Evolutionary conservation across 64 coral and sea anemone genomes (phyloP), one percentile per base, ranked within the genome.

Genomic region (Porites australiensis): DNA sequence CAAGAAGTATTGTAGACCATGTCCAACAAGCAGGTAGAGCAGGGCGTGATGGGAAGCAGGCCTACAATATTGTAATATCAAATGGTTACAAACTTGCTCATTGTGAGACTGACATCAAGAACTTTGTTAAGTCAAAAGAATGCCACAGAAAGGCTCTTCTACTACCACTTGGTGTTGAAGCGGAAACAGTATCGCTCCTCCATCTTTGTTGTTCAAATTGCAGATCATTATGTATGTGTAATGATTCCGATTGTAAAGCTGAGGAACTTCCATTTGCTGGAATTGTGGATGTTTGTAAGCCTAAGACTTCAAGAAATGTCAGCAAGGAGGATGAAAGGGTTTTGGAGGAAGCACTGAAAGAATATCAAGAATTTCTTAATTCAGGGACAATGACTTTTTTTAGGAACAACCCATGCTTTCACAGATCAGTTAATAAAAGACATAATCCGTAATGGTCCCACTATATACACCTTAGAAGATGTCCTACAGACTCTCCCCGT

Each of bases 181-280:
- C 82, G 27, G 5, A 82, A 21, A 72, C 65, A 19, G 59, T 72
- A 6, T n/a, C 58, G 11, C 89, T 50, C 45, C 46, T 70, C 50
- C 89, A 90, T 52, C 58, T 23, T 13, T 90, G 89, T 61, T 90
- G 77, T 48, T 82, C 89, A 45, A 71, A n/a, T 14, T 90, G n/a
- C n/a, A n/a, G n/a, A n/a, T n/a, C n/a, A n/a, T n/a, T n/a, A n/a
- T n/a, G n/a, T n/a, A n/a, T n/a, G 20, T 81, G 88, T 18, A 67
- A 90, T 13, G 62, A 20, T 8, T 47, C 51, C 70, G 44, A 70
- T 45, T 86, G 82, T 19, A 66, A 49, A 4, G 50, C 64, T 86
- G 82, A 86, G 53, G 27, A 66, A 16, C 69, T 70, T 44, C 82
- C 82, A 37, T 86, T 86, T 67, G 43, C 64, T 52, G 45, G 48